Evolutionary conservation across 2,797 vertebrate genomes (phyloP), one percentile per base, ranked within the genome.

Genomic region (Pipistrellus pipistrellus): DNA sequence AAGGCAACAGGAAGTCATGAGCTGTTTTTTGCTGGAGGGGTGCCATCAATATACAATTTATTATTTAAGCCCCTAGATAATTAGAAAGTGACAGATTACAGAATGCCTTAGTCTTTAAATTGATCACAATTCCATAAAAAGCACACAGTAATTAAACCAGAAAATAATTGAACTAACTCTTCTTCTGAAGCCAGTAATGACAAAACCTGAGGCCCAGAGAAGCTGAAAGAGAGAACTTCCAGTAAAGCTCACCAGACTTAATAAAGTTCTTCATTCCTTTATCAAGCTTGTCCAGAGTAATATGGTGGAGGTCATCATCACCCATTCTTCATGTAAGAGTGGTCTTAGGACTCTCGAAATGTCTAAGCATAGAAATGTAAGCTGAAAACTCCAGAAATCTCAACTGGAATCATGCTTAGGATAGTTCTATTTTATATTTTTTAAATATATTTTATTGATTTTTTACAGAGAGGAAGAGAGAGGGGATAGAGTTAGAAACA

Each of bases 101-200:
- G 51, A 77, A 6, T 7, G 27, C 32, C 10, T 69, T 91, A 27
- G 69, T 68, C 64, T 88, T 86, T 81, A 35, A 72, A 51, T 81
- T 82, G 81, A 46, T 55, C 71, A 94, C 12, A 68, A n/a, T 83
- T 83, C n/a, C 30, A 69, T 83, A 76, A 82, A 88, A 88, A 66
- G n/a, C 18, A 72, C 46, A 44, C 51, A 77, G 62, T 68, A 94
- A 93, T 76, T 90, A 81, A 93, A 81, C 18, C 41, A 75, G 44
- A 27, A 81, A 76, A 72, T 51, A 59, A 81, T 38, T 69, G 41
- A 87, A 83, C n/a, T 48, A 83, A 59, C 20, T 73, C 20, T 17
- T 48, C 41, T 66, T 71, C 23, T 46, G 8, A 92, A 85, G 57
- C 75, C 21, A 76, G 18, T 38, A 71, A 3, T 41, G 18, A 35